Evolutionary conservation across 2,797 vertebrate genomes (phyloP), one percentile per base, ranked within the genome.

Genomic region (Eleutherodactylus coqui): DNA sequence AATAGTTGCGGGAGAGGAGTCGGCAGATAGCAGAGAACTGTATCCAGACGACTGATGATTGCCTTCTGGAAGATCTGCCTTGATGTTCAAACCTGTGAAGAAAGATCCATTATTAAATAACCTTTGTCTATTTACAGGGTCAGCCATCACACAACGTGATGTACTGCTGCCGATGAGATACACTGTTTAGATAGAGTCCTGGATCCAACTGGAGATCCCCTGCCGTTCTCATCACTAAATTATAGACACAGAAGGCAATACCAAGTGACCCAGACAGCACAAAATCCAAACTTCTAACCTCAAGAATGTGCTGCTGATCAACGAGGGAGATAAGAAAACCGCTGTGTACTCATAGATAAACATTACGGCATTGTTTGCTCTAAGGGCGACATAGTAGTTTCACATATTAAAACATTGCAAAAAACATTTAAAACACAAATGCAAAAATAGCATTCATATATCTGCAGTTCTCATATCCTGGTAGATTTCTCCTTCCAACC

Each of bases 71-170:
- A 87, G 86, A 76, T 91, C 90, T 34, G 90, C 85, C 73, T 90
- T 92, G 69, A 72, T 88, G 84, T 89, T 91, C 69, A 80, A 80
- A 82, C 91, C 94, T 94, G 91, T 19, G 41, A 89, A 93, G 79
- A 93, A 92, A 76, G 10, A 19, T 36, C 24, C 19, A 49, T 60
- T 75, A 24, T 53, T 49, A 55, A 49, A 77, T 24, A 69, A 45
- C 41, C 47, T 78, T 60, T 91, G 90, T 51, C 82, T 91, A 91
- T 90, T 89, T 88, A 83, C 67, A 87, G 85, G 87, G 85, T 89
- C 87, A 92, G 84, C 88, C 82, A 91, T 89, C 88, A 90, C 89
- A 90, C 29, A 87, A 27, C 17, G 72, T 89, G 87, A 92, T 90
- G 91, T 91, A 92, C 55, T 89, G 13, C 1, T 84, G 8, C 84